These are phyloP conservation scores for Lithobates pipiens DNA, from an alignment of 2,797 vertebrate genomes.

Conservation along the genomic window DNA sequence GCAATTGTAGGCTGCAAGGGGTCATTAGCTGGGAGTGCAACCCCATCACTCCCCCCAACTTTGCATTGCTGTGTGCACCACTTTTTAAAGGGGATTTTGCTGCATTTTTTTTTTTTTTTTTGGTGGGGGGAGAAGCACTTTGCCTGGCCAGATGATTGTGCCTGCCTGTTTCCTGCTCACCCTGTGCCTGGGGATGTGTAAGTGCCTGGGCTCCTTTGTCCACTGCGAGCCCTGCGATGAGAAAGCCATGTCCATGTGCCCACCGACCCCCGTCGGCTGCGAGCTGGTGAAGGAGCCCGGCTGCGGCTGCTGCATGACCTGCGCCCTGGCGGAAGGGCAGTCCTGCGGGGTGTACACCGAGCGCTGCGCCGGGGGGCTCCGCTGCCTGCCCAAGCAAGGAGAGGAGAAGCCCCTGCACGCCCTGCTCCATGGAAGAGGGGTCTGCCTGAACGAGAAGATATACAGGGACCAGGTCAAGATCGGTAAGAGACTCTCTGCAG, in stretches of 20 bases:
- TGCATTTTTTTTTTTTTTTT: constrained; percentile 1
- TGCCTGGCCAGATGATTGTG: constrained; percentile 73
- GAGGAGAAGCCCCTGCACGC: constrained; percentile 98
- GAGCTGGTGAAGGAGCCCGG: constrained; percentile 97
- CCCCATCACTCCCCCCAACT: background rate
- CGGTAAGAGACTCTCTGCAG: constrained; percentile 69
- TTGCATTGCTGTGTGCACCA: no score
- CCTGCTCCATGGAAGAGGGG: constrained; percentile 92
- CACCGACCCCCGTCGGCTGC: constrained; percentile 90
- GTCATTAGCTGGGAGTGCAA: background rate
- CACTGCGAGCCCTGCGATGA: constrained; percentile 96
- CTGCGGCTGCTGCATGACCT: constrained; percentile 98
- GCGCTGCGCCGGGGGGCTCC: constrained; percentile 91
- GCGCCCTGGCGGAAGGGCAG: constrained; percentile 92
- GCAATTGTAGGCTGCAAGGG: background rate
- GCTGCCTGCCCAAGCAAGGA: constrained; percentile 91
- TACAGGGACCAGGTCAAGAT: constrained; percentile 86
- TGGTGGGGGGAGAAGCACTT: constrained; percentile 1
- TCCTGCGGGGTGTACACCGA: constrained; percentile 97
- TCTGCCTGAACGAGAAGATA: constrained; percentile 95
- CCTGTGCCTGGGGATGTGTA: constrained; percentile 84
- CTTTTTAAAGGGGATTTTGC: constrained; percentile 10
- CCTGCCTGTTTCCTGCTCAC: constrained; percentile 83
- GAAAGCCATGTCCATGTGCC: constrained; percentile 94
- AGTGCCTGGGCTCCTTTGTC: constrained; percentile 88